phyloP scores from a whole-genome alignment of 1,140 invertebrate genomes.

The Drosophila suzukii region DNA sequence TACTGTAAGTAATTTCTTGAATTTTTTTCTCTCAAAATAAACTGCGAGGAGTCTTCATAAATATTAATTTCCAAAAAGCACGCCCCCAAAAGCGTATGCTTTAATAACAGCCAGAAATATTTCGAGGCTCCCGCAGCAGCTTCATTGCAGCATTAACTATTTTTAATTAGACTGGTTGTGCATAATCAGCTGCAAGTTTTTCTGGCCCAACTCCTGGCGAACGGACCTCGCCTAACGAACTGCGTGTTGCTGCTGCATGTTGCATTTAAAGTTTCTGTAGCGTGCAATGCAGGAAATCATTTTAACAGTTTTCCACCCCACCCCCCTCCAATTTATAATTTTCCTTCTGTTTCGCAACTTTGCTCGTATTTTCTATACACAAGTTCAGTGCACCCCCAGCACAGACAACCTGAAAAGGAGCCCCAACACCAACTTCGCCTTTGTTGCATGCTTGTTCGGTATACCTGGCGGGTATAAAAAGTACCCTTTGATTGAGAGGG shows the following conservation, averaged over 20 bases:
- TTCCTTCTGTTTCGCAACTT: conserved; percentile 17
- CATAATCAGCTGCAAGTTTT: conserved; percentile 66
- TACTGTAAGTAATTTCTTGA: not conserved
- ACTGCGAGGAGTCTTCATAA: conserved; percentile 8
- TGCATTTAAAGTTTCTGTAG: conserved; percentile 80
- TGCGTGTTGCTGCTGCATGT: conserved; percentile 64
- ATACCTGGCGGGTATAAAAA: conserved; percentile 12
- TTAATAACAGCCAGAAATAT: conserved; percentile 54
- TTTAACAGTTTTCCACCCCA: conserved; percentile 74
- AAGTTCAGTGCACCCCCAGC: conserved; percentile 71
- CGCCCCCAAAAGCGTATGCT: conserved; percentile 19
- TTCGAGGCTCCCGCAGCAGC: conserved; percentile 17
- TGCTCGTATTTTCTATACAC: conserved; percentile 46
- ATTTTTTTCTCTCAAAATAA: not conserved
- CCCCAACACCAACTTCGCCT: conserved; percentile 58
- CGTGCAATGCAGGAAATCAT: conserved; percentile 79
- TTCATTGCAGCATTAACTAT: conserved; percentile 58
- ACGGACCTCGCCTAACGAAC: conserved; percentile 25
- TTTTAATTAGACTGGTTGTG: conserved; percentile 73
- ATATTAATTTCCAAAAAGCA: conserved; percentile 26
- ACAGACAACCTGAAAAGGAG: conserved; percentile 68
- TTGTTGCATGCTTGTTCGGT: conserved; percentile 58
- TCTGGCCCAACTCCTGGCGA: conserved; percentile 18
- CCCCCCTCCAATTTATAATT: conserved; percentile 18
- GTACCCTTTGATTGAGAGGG: conserved; percentile 8